Base-by-base conservation (phyloP, 1,140 invertebrate species). In the Proctacanthus coquilletti region DNA sequence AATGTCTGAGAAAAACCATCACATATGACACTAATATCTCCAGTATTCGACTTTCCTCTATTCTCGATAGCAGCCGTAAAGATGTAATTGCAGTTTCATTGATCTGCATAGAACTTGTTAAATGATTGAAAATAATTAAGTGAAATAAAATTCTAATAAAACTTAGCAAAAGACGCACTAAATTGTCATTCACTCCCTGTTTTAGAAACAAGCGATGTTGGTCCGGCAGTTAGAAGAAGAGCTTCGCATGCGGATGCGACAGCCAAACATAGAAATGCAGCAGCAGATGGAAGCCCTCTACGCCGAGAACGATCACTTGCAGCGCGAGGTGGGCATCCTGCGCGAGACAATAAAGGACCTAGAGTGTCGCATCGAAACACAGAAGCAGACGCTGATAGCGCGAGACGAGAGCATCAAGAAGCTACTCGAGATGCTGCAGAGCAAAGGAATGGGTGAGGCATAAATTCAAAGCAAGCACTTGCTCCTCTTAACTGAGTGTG, bases 331-430 rank as follows among this genome's bases (percentile, higher is more conserved):
- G 44, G 80, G 86, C 39, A 91, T 97, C 53, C 72, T 98, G 36
- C 73, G 87, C 23, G 88, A 94, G 59, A 94, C 89, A 25, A 92
- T 93, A 54, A 93, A 92, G 75, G 86, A 95, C 68, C 65, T 96
- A 60, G 93, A 97, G 66, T 68, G 95, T 48, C 75, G 92, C 50
- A 92, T 97, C 54, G 92, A 97, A 64, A 94, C 92, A 5, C 93
- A 98, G 65, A 96, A 96, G 65, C 91, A 97, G 66, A 97, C 93
- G 17, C 65, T 97, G 39, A 79, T 83, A 53, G 87, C 92, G 23
- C 72, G 93, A 45, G 93, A 98, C 65, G 93, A 96, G 56, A 95
- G 89, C 63, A 96, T 97, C 52, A 97, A 96, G 71, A 97, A 96
- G 66, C 73, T 98, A 46, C 71, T 98, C 50, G 93, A 98, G 71